These are phyloP conservation scores for Gymnocephalus cernua DNA, from an alignment of 2,113 vertebrate species.

Conservation along the genomic window DNA sequence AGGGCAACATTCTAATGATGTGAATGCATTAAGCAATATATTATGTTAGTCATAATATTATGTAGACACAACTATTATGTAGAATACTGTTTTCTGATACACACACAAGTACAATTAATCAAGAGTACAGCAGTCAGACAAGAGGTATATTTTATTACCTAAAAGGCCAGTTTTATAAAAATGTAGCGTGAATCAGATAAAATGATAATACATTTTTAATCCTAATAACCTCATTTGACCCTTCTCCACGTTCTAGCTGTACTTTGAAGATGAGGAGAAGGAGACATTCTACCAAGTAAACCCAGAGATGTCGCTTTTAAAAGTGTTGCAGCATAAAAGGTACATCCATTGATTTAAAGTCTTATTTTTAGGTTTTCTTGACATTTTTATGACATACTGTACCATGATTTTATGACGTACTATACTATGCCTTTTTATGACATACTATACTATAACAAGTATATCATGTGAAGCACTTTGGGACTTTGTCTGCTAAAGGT, in stretches of 20 bases:
- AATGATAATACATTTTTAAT: background rate
- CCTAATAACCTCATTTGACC: background rate
- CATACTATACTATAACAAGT: too few relatives aligned
- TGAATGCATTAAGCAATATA: background rate
- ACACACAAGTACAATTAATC: too few relatives aligned
- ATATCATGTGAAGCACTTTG: too few relatives aligned
- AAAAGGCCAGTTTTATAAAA: background rate
- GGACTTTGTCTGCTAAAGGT: too few relatives aligned
- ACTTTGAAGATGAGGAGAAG: conserved; percentile 90
- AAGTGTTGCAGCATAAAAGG: conserved; percentile 89
- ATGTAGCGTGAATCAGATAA: background rate
- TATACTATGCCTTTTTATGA: too few relatives aligned
- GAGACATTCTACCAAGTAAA: conserved; percentile 85
- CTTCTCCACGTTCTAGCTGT: conserved; percentile 83
- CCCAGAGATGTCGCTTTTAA: conserved; percentile 83
- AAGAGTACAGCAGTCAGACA: background rate
- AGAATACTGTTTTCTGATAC: background rate
- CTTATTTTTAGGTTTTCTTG: background rate
- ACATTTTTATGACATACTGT: too few relatives aligned
- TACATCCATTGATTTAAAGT: conserved; percentile 48
- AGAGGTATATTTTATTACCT: background rate
- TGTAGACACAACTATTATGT: background rate
- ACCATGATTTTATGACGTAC: too few relatives aligned
- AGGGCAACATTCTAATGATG: background rate
- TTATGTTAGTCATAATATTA: background rate